A percentile compares a stretch with the other conserved stretches of the same genome.
Conservation (phyloP, 1,140 invertebrate genomes). For the Meloidogyne exigua region DNA sequence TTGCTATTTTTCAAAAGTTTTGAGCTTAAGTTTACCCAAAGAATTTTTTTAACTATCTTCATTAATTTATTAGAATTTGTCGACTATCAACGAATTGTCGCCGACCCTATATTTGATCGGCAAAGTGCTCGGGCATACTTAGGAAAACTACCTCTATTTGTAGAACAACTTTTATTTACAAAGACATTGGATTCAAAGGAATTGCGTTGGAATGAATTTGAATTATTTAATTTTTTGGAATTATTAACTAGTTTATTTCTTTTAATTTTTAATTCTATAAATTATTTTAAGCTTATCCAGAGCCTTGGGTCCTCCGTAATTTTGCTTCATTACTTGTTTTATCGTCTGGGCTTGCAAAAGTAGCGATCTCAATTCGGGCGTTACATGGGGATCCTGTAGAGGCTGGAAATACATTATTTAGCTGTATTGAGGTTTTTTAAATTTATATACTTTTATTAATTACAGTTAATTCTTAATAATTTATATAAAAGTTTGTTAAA, state of each 20-base stretch:
- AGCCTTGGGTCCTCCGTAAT: constrained; percentile 36
- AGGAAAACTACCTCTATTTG: constrained; percentile 26
- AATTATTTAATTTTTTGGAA: constrained; percentile 34
- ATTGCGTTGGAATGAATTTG: constrained; percentile 31
- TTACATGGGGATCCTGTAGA: constrained; percentile 19
- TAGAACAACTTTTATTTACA: constrained; percentile 20
- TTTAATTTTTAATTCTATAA: constrained; percentile 6
- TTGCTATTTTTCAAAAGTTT: too few relatives aligned
- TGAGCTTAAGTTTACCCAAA: too few relatives aligned
- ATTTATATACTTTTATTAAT: not conserved
- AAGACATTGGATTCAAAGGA: constrained; percentile 6
- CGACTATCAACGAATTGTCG: constrained; percentile 18
- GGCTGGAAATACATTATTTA: constrained; percentile 29
- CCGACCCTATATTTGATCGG: constrained; percentile 21
- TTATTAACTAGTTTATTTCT: constrained; percentile 29
- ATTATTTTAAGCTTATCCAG: constrained; percentile 34
- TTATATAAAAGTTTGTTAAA: not conserved
- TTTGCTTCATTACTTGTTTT: constrained; percentile 32
- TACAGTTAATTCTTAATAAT: too few relatives aligned
- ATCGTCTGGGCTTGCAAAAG: constrained; percentile 22
- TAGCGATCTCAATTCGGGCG: constrained; percentile 27
- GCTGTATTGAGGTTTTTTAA: constrained; percentile 35
- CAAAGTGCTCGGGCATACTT: constrained; percentile 21
- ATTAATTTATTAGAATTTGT: constrained; percentile 31
- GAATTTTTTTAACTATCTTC: too few relatives aligned